phyloP scores from a whole-genome alignment of 2,113 vertebrate genomes.

The Cyprinodon tularosa region DNA sequence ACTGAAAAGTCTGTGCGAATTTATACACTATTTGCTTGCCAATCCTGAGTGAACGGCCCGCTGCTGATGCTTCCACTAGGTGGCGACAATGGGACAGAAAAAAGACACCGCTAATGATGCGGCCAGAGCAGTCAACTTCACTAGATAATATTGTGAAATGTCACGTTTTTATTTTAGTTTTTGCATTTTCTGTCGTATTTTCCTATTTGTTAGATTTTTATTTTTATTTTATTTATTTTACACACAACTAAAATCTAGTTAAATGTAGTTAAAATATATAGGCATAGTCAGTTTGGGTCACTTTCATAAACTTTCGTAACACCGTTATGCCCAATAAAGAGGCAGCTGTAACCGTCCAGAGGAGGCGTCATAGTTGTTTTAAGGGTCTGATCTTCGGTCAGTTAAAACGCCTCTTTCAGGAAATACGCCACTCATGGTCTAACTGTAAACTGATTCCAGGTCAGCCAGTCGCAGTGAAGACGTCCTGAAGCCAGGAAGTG shows the following conservation, averaged over 20 bases:
- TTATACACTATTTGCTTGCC: no score
- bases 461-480: conserved; percentile 5
- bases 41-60: not conserved
- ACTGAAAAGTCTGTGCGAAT: no score
- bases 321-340: not conserved
- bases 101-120: not conserved
- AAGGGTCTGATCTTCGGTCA: conserved; percentile 31
- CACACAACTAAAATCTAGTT: not conserved
- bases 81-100: conserved; percentile 29
- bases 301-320: not conserved
- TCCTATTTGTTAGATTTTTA: not conserved
- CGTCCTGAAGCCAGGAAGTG: conserved; percentile 44
- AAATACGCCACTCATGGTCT: not conserved
- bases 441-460: conserved; percentile 14
- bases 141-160: not conserved
- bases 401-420: not conserved
- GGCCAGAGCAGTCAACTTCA: no score
- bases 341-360: not conserved
- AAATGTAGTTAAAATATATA: no score
- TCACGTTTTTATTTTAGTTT: not conserved
- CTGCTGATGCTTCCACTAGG: conserved; percentile 8
- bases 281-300: no score
- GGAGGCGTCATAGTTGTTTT: conserved; percentile 11
- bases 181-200: not conserved
- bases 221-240: not conserved